phyloP scores from a whole-genome alignment of 2,797 vertebrate species.

The Betta splendens region DNA sequence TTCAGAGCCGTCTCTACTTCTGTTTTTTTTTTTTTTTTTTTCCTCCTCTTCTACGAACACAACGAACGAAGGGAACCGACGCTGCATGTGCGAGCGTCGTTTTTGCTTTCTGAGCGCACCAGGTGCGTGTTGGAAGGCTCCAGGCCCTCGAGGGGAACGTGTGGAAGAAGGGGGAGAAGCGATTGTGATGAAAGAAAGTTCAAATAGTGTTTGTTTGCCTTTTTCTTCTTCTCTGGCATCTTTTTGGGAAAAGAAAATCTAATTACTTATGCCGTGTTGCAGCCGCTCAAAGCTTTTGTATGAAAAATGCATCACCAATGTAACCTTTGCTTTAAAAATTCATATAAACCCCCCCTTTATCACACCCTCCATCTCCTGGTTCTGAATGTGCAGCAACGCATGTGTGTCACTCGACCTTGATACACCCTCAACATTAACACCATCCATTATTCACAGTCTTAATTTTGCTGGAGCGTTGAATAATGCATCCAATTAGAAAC shows the following conservation, averaged over 20 bases:
- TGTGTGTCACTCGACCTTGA: slow-evolving; percentile 63
- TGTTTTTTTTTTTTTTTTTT: not conserved
- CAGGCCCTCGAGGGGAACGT: slow-evolving; percentile 49
- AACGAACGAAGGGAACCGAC: slow-evolving; percentile 52
- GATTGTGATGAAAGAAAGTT: slow-evolving; percentile 69
- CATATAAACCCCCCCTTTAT: not conserved
- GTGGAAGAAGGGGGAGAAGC: slow-evolving; percentile 41
- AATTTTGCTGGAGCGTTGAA: slow-evolving; percentile 67
- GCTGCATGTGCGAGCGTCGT: slow-evolving; percentile 56
- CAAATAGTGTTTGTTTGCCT: slow-evolving; percentile 66
- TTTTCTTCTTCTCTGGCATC: slow-evolving; percentile 37
- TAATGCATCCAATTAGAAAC: slow-evolving; percentile 64
- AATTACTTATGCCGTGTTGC: slow-evolving; percentile 57
- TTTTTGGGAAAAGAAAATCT: slow-evolving; percentile 57
- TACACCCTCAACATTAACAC: slow-evolving; percentile 59
- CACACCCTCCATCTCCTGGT: not conserved
- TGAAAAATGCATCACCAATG: slow-evolving; percentile 57
- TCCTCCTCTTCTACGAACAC: slow-evolving; percentile 44
- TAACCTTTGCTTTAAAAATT: slow-evolving; percentile 68
- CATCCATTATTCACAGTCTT: slow-evolving; percentile 75
- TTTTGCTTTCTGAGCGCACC: slow-evolving; percentile 71
- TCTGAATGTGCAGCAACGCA: slow-evolving; percentile 59
- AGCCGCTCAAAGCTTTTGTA: slow-evolving; percentile 50
- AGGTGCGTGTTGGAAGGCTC: slow-evolving; percentile 71
- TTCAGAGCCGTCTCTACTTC: slow-evolving; percentile 35